Percentiles rank a stretch among this genome's conserved stretches.
These are phyloP conservation scores for Philereme vetulata DNA, from an alignment of 2,888 invertebrate genomes.

Conservation along the genomic window DNA sequence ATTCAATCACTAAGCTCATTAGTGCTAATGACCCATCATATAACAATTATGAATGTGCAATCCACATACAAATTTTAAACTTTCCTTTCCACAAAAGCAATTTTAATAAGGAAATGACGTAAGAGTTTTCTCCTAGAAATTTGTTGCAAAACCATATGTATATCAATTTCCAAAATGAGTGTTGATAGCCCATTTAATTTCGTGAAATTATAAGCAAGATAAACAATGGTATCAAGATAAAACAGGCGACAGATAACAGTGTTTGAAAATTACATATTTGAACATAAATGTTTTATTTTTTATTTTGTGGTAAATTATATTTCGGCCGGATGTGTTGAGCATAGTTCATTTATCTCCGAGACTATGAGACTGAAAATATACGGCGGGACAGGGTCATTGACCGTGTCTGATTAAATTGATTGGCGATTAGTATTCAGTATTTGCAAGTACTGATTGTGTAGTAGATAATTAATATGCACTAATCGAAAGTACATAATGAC, in stretches of 20 bases:
- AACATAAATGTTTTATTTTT: slow-evolving; percentile 8
- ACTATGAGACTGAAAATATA: slow-evolving; percentile 11
- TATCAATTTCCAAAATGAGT: neutral
- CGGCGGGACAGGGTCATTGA: slow-evolving; percentile 21
- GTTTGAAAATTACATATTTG: neutral
- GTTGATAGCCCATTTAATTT: slow-evolving; percentile 13
- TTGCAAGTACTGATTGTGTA: slow-evolving; percentile 9
- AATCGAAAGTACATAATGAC: too few species aligned
- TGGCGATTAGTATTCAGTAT: slow-evolving; percentile 14
- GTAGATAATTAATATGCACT: slow-evolving; percentile 1
- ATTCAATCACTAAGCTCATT: too few species aligned
- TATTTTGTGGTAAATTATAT: slow-evolving; percentile 3
- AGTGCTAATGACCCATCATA: too few species aligned
- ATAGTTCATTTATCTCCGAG: slow-evolving; percentile 24
- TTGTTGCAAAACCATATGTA: too few species aligned
- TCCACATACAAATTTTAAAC: too few species aligned
- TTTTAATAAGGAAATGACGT: neutral
- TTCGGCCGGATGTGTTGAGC: slow-evolving; percentile 18
- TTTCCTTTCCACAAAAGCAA: neutral
- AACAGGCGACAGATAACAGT: slow-evolving; percentile 6
- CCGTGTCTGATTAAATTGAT: slow-evolving; percentile 26
- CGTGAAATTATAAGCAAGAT: slow-evolving; percentile 14
- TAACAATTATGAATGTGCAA: too few species aligned
- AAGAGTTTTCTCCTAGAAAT: neutral
- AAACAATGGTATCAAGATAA: slow-evolving; percentile 24